Conservation (phyloP, 2,888 invertebrate genomes). For the Pedicia rivosa region DNA sequence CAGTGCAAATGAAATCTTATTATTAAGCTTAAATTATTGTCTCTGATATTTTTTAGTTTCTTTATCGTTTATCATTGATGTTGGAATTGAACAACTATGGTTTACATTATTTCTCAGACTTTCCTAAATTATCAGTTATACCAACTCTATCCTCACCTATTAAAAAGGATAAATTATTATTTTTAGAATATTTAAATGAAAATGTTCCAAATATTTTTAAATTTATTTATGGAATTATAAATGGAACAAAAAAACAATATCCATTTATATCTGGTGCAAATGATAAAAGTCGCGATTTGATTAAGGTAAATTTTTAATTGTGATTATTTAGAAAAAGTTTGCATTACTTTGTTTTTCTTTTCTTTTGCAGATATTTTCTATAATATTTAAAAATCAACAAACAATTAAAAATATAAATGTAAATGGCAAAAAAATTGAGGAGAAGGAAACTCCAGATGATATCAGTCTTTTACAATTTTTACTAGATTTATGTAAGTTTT, state of each 20-base stretch:
- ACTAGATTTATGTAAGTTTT: too few relatives aligned
- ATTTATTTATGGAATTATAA: conserved; percentile 49
- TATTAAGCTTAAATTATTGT: neutral
- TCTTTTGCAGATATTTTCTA: too few relatives aligned
- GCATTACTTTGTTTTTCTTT: too few relatives aligned
- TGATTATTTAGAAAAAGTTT: too few relatives aligned
- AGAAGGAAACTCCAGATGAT: too few relatives aligned
- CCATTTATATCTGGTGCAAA: conserved; percentile 63
- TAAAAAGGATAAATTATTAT: neutral
- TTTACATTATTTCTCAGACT: conserved; percentile 75
- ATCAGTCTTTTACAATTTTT: too few relatives aligned
- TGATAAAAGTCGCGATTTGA: conserved; percentile 49
- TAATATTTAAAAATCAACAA: too few relatives aligned
- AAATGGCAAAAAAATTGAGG: too few relatives aligned
- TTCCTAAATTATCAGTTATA: conserved; percentile 41
- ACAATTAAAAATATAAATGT: too few relatives aligned
- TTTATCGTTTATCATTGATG: conserved; percentile 63
- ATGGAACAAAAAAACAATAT: conserved; percentile 39
- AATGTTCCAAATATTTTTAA: conserved; percentile 56
- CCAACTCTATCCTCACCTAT: conserved; percentile 10
- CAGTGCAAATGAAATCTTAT: too few relatives aligned
- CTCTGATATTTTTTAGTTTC: conserved; percentile 28
- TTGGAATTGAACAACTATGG: conserved; percentile 52
- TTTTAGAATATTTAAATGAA: conserved; percentile 32
- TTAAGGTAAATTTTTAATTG: conserved; percentile 59